Evolutionary conservation across 2,113 vertebrate genomes (phyloP).

Genomic region (Phalacrocorax brasilianus): DNA sequence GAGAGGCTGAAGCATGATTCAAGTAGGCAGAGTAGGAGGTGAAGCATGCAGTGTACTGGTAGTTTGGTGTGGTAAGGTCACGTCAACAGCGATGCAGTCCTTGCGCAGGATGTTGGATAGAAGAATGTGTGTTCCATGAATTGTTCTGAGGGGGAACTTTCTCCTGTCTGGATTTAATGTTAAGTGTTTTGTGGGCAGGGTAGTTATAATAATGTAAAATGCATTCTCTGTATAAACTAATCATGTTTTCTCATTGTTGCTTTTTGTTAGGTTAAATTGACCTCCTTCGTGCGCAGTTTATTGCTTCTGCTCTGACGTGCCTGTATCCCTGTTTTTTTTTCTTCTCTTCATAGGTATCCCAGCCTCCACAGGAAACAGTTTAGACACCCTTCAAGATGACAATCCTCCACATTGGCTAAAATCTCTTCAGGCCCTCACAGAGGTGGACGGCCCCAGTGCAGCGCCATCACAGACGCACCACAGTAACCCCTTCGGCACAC

Average conservation of each 20-base stretch:
- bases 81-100: background rate
- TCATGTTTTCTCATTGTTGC: slow-evolving; percentile 27
- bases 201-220: background rate
- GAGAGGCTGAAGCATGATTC: slow-evolving; percentile 49
- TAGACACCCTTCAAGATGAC: slow-evolving; percentile 98
- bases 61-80: background rate
- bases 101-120: background rate
- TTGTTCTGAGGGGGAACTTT: background rate
- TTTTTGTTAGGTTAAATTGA: slow-evolving; percentile 47
- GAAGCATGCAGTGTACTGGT: background rate
- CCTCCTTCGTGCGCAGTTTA: background rate
- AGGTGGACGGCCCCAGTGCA: slow-evolving; percentile 92
- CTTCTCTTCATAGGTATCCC: slow-evolving; percentile 85
- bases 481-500: slow-evolving; percentile 89
- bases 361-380: slow-evolving; percentile 90
- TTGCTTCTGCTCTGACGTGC: slow-evolving; percentile 50
- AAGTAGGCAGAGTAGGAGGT: slow-evolving; percentile 22
- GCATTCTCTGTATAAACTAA: slow-evolving; percentile 46
- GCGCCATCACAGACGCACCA: slow-evolving; percentile 82
- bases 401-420: slow-evolving; percentile 99
- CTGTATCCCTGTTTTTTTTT: slow-evolving; percentile 43
- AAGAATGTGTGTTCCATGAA: background rate
- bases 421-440: slow-evolving; percentile 98
- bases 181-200: background rate
- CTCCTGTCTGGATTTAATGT: background rate